A percentile compares a stretch with the other conserved stretches of the same genome.
Evolutionary conservation across 2,888 invertebrate species (phyloP).

Genomic region (Agrotis clavis): DNA sequence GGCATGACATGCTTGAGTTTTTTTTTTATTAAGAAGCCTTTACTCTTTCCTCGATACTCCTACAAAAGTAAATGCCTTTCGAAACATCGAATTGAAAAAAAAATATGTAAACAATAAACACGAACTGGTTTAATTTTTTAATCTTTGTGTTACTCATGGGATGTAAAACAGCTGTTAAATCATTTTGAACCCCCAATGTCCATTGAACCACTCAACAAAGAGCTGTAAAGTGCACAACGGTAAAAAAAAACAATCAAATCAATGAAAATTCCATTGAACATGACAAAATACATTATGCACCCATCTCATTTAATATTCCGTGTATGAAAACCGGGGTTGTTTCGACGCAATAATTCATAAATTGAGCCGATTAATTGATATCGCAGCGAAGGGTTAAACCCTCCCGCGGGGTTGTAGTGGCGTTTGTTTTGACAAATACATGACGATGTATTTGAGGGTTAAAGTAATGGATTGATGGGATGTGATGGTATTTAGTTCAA

Average conservation of each 20-base stretch:
- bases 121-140: not conserved
- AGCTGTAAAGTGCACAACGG: conserved; percentile 40
- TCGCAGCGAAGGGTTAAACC: conserved; percentile 83
- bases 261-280: conserved; percentile 64
- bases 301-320: conserved; percentile 83
- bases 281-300: conserved; percentile 72
- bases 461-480: conserved; percentile 66
- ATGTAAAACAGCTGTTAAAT: conserved; percentile 2
- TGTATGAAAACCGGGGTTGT: conserved; percentile 78
- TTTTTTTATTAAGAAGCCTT: not conserved
- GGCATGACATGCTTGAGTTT: not conserved
- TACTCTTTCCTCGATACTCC: no score
- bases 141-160: not conserved
- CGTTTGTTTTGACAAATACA: conserved; percentile 86
- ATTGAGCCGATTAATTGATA: conserved; percentile 90
- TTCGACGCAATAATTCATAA: conserved; percentile 87
- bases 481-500: conserved; percentile 61
- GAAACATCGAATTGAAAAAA: not conserved
- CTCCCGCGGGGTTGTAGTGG: conserved; percentile 66
- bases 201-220: conserved; percentile 34
- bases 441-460: conserved; percentile 72
- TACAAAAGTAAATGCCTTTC: no score
- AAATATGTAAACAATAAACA: no score
- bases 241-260: conserved; percentile 43
- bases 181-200: conserved; percentile 13